Conservation (phyloP, 2,113 vertebrate species). For the Myiopsitta monachus region DNA sequence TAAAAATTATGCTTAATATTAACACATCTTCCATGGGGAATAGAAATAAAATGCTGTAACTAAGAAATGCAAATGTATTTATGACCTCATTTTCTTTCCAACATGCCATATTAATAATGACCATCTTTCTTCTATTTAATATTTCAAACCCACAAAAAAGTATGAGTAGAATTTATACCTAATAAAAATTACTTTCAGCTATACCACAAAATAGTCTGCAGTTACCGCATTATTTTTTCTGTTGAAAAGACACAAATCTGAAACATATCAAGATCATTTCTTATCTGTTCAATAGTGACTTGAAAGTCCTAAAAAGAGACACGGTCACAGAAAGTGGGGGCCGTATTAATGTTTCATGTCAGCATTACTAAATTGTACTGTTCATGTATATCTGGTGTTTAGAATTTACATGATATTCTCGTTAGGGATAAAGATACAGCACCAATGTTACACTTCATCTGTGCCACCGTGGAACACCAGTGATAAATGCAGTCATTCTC, state of each 20-base stretch:
- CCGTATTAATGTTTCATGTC: background rate
- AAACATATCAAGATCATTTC: background rate
- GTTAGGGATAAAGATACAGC: background rate
- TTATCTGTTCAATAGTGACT: background rate
- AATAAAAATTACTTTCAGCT: background rate
- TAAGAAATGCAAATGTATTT: constrained; percentile 37
- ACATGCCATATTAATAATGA: background rate
- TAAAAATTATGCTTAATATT: constrained; percentile 26
- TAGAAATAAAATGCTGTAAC: background rate
- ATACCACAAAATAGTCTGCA: background rate
- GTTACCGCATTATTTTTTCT: background rate
- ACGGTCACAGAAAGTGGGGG: background rate
- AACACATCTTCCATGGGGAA: background rate
- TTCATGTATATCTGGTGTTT: background rate
- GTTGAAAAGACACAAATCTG: background rate
- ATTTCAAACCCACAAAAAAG: background rate
- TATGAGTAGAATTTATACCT: background rate
- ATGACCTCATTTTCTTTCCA: constrained; percentile 24
- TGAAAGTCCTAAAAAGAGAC: background rate
- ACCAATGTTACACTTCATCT: background rate
- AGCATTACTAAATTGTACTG: background rate
- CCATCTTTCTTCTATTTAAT: constrained; percentile 6
- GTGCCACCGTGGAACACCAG: background rate
- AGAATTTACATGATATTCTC: background rate
- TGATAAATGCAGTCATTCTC: background rate